A percentile compares a stretch with the other conserved stretches of the same genome.
phyloP scores from a whole-genome alignment of 2,888 invertebrate genomes.

The Sceliomorpha sp. region DNA sequence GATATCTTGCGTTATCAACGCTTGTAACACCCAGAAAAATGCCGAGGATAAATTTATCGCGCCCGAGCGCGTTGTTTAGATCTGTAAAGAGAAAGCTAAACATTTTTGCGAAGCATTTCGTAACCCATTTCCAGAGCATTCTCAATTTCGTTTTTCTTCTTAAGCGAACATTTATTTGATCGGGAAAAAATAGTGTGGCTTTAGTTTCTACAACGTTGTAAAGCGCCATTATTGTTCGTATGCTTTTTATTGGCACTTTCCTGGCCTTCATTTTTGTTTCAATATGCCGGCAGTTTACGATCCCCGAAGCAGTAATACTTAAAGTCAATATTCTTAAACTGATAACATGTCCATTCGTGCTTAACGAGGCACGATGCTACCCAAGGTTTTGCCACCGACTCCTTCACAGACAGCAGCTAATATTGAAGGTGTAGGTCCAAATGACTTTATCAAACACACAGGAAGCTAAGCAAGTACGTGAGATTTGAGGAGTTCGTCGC shows the following conservation, averaged over 20 bases:
- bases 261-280: not conserved
- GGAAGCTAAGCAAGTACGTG: slow-evolving; percentile 41
- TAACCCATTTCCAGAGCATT: too few relatives aligned
- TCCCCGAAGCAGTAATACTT: slow-evolving; percentile 19
- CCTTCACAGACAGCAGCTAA: slow-evolving; percentile 29
- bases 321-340: slow-evolving; percentile 35
- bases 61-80: too few relatives aligned
- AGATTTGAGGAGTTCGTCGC: slow-evolving; percentile 32
- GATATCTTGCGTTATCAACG: too few relatives aligned
- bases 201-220: too few relatives aligned
- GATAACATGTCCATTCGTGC: slow-evolving; percentile 30
- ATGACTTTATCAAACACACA: slow-evolving; percentile 44
- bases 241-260: not conserved
- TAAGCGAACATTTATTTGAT: too few relatives aligned
- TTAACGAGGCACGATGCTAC: slow-evolving; percentile 33
- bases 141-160: too few relatives aligned
- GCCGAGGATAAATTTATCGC: not conserved
- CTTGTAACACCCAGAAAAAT: too few relatives aligned
- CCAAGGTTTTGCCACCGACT: slow-evolving; percentile 25
- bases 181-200: too few relatives aligned
- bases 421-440: slow-evolving; percentile 43
- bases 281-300: slow-evolving; percentile 10
- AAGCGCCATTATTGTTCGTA: not conserved
- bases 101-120: too few relatives aligned
- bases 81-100: too few relatives aligned